These are phyloP conservation scores for Aselliscus stoliczkanus DNA, from an alignment of 2,797 vertebrate species.

Conservation along the genomic window DNA sequence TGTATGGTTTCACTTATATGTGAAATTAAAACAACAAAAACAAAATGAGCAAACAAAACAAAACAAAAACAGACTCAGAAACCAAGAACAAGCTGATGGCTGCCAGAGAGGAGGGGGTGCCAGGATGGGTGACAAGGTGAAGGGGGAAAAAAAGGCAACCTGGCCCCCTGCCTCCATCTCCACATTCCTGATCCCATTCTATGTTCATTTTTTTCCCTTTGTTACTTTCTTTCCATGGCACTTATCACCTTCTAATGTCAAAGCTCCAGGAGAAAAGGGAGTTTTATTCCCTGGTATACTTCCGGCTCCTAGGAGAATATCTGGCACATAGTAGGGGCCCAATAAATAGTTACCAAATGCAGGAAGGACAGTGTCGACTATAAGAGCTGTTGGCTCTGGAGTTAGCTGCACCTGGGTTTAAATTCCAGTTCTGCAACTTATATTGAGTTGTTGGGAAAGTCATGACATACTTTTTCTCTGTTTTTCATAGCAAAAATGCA, in stretches of 20 bases:
- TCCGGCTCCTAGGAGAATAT: background rate
- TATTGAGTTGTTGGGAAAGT: too few species aligned
- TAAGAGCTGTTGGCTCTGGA: background rate
- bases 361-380: background rate
- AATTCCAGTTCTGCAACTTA: background rate
- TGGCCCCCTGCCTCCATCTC: background rate
- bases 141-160: background rate
- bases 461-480: too few species aligned
- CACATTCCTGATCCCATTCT: background rate
- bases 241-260: background rate
- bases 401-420: background rate
- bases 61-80: background rate
- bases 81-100: background rate
- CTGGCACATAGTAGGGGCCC: background rate
- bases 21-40: background rate
- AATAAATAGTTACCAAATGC: background rate
- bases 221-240: background rate
- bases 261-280: background rate
- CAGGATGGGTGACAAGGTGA: background rate
- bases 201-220: background rate
- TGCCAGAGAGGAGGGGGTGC: background rate
- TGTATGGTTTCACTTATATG: background rate
- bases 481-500: too few species aligned
- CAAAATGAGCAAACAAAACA: background rate
- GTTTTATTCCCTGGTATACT: background rate